These are phyloP conservation scores for Panagrolaimus sp. DNA, from an alignment of 1,140 invertebrate species.

Conservation along the genomic window DNA sequence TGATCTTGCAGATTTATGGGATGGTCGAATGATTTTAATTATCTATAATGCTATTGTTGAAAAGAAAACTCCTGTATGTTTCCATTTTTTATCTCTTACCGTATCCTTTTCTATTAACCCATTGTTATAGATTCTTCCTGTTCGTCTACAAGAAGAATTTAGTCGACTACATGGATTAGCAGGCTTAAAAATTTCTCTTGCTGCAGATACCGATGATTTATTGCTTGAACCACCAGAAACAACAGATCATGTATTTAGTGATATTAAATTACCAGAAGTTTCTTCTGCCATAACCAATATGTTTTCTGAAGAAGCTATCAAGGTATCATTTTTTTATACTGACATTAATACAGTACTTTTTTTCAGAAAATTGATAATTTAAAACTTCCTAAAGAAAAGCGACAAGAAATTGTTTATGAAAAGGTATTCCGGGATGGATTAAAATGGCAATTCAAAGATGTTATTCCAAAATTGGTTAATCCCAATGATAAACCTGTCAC, in stretches of 20 bases:
- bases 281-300: constrained; percentile 37
- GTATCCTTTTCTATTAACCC: too few relatives aligned
- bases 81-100: background rate
- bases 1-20: constrained; percentile 38
- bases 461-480: constrained; percentile 24
- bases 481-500: constrained; percentile 32
- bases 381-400: constrained; percentile 1
- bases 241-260: background rate
- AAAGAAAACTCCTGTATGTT: background rate
- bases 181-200: constrained; percentile 40
- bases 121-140: constrained; percentile 36
- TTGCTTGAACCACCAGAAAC: constrained; percentile 44
- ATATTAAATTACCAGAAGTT: constrained; percentile 20
- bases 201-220: constrained; percentile 44
- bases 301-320: constrained; percentile 27
- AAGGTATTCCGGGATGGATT: constrained; percentile 19
- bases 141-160: constrained; percentile 53
- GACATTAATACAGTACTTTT: too few relatives aligned
- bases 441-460: constrained; percentile 32
- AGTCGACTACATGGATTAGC: constrained; percentile 40
- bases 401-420: constrained; percentile 20
- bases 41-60: constrained; percentile 3
- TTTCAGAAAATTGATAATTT: background rate
- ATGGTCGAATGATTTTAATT: constrained; percentile 32
- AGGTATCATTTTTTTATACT: constrained; percentile 20